phyloP scores from a whole-genome alignment of 2,113 vertebrate species.

The Theristicus caerulescens region DNA sequence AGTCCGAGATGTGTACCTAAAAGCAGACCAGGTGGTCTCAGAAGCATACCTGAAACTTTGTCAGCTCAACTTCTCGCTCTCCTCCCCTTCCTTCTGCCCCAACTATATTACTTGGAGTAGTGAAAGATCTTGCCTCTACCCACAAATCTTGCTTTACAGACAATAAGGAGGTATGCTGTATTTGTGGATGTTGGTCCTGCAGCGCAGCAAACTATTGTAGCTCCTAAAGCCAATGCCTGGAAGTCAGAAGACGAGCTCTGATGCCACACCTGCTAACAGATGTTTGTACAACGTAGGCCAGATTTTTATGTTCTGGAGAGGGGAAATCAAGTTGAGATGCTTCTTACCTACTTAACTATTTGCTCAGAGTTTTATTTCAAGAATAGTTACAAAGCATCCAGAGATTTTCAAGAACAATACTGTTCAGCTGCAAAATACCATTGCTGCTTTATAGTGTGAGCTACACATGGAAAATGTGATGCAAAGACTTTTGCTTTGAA shows the following conservation, averaged over 20 bases:
- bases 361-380: not conserved
- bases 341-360: not conserved
- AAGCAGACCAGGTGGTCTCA: not conserved
- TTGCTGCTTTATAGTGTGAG: not conserved
- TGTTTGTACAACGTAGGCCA: not conserved
- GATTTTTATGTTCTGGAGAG: not conserved
- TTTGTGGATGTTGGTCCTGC: not conserved
- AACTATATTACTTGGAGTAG: not conserved
- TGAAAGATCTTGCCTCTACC: not conserved
- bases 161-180: not conserved
- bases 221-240: not conserved
- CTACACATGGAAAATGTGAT: not conserved
- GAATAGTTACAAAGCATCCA: not conserved
- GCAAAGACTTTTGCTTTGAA: not conserved
- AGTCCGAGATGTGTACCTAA: not conserved
- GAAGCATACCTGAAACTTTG: not conserved
- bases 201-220: not conserved
- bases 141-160: not conserved
- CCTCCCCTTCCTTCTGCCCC: not conserved
- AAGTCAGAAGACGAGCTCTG: not conserved
- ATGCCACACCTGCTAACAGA: not conserved
- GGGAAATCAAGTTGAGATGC: not conserved
- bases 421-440: not conserved
- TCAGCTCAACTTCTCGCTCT: not conserved
- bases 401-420: not conserved